Evolutionary conservation across 92 coral and sea anemone species (phyloP).

Genomic region (Parazoanthus atlanticus): DNA sequence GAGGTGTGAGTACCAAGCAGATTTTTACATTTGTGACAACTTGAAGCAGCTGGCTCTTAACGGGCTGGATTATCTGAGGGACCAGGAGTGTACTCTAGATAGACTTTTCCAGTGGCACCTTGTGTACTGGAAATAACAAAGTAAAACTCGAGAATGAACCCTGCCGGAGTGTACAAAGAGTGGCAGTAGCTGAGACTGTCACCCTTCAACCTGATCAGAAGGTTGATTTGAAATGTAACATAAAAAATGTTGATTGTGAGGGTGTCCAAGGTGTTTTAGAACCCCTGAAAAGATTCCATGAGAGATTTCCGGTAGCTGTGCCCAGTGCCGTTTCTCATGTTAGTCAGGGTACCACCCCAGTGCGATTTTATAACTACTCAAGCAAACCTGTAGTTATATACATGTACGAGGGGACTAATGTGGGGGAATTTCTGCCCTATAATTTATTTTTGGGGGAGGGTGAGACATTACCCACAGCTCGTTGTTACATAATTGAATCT

Average conservation of each 20-base stretch:
- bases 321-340: constrained; percentile 17
- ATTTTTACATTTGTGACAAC: constrained; percentile 33
- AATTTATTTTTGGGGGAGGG: constrained; percentile 1
- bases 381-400: constrained; percentile 2
- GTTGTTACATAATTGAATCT: constrained; percentile 29
- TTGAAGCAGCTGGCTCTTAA: constrained; percentile 27
- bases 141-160: no score
- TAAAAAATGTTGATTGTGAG: constrained; percentile 11
- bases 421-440: constrained; percentile 47
- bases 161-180: no score
- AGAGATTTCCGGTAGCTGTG: constrained; percentile 21
- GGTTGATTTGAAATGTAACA: no score
- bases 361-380: constrained; percentile 40
- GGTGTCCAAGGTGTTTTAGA: constrained; percentile 26
- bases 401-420: constrained; percentile 36
- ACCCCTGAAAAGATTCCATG: constrained; percentile 2
- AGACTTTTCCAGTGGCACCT: constrained; percentile 36
- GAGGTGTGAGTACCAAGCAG: no score
- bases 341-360: neutral
- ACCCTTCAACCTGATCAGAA: no score
- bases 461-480: constrained; percentile 15
- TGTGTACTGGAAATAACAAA: no score
- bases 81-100: constrained; percentile 29
- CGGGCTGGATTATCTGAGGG: constrained; percentile 23
- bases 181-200: no score